Percentiles rank a stretch among this genome's conserved stretches.
phyloP scores from a whole-genome alignment of 2,888 invertebrate species.

The Rotaria socialis region DNA sequence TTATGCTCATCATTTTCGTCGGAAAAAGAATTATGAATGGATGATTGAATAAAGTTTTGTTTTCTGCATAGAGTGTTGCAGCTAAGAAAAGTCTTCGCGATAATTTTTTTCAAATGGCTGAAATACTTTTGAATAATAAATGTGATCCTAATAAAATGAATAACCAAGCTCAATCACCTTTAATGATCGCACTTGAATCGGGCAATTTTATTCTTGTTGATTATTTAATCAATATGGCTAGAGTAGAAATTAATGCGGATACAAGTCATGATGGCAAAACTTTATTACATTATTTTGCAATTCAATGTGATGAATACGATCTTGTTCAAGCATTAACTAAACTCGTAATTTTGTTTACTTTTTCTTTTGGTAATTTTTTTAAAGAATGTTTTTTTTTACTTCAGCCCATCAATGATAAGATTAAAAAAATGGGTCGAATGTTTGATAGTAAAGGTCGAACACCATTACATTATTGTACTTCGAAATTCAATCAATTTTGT shows the following conservation, averaged over 20 bases:
- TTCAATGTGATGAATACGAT: not conserved
- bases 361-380: not conserved
- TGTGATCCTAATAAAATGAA: conserved; percentile 41
- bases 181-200: conserved; percentile 28
- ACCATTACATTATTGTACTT: not conserved
- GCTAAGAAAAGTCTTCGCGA: not conserved
- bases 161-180: conserved; percentile 31
- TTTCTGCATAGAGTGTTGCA: not conserved
- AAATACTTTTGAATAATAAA: conserved; percentile 23
- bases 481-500: not conserved
- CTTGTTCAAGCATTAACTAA: conserved; percentile 9
- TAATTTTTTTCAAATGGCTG: conserved; percentile 37
- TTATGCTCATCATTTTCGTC: too few relatives aligned
- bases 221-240: not conserved
- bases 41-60: not conserved
- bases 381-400: not conserved
- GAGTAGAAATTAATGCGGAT: not conserved
- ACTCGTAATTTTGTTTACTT: not conserved
- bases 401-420: not conserved
- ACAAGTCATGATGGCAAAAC: conserved; percentile 27
- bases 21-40: too few relatives aligned
- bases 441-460: not conserved
- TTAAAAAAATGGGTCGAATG: conserved; percentile 9
- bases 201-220: conserved; percentile 34
- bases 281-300: conserved; percentile 18